Conservation (phyloP, 2,797 vertebrate genomes). For the Yasuhikotakia modesta region DNA sequence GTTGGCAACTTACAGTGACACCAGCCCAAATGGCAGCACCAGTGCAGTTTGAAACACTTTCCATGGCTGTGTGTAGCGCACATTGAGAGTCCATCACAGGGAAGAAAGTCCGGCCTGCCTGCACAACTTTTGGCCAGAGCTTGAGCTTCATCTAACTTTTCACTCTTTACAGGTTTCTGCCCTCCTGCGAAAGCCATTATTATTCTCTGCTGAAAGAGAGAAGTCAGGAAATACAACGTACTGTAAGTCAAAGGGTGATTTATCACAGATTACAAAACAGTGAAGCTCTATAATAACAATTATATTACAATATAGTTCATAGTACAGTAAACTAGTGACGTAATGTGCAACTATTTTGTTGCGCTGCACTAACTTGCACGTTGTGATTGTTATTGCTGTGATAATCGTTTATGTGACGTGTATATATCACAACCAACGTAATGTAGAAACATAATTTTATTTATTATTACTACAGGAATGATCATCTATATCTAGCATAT, state of each 20-base stretch:
- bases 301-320: neutral
- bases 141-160: conserved; percentile 98
- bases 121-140: conserved; percentile 95
- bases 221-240: conserved; percentile 46
- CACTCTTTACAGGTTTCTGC: conserved; percentile 84
- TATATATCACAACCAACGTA: neutral
- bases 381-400: neutral
- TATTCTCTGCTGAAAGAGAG: conserved; percentile 61
- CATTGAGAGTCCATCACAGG: conserved; percentile 95
- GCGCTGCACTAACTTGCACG: neutral
- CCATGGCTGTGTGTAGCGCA: conserved; percentile 98
- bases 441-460: neutral
- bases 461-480: too few relatives aligned
- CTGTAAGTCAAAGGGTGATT: neutral
- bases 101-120: conserved; percentile 96
- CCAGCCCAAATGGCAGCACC: conserved; percentile 99
- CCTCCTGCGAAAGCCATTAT: conserved; percentile 77
- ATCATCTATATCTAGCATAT: neutral
- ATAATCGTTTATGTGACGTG: neutral
- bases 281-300: neutral
- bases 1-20: conserved; percentile 92
- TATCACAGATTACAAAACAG: neutral
- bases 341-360: neutral
- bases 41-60: conserved; percentile 98
- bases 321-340: neutral